Base-by-base conservation (phyloP, 2,888 invertebrate species). In the Phaonia tiefii region DNA sequence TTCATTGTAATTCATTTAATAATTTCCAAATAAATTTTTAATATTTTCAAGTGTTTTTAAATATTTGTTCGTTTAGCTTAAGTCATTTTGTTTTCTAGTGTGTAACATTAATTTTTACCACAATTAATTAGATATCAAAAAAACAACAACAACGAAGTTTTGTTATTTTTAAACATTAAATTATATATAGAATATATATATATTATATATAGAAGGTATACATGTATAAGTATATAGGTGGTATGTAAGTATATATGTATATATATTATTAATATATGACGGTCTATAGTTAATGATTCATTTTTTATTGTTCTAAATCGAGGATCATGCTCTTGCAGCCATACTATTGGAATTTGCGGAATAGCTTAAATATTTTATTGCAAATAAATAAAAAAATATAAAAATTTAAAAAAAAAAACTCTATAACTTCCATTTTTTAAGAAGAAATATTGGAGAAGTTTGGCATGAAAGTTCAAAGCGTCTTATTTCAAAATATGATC, bases 221-320 rank as follows among this genome's bases (percentile, higher is more conserved):
- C n/a, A n/a, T n/a, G n/a, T n/a, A n/a, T n/a, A n/a, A n/a, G n/a
- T n/a, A n/a, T n/a, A n/a, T n/a, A n/a, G n/a, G n/a, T n/a, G n/a
- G n/a, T n/a, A n/a, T n/a, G n/a, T n/a, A n/a, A n/a, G 58, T 66
- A 70, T 67, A 26, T 70, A 71, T 78, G 39, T 37, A 26, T 70
- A 78, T 22, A 37, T 60, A 49, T 10, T 22, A 39, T n/a, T 51
- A 39, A 20, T 51, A 25, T 60, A 25, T 56, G 73, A 60, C 42
- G 74, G 13, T 66, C 39, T 65, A 65, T 69, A 65, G 82, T 54
- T 25, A 54, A 22, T 54, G 25, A 54, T 54, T 2, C 37, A 58
- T 58, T 77, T 84, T 56, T 85, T 85, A 86, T 85, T 84, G 86
- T 85, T 83, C 85, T 85, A 85, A 84, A 84, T 84, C 84, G 84